A percentile compares a stretch with the other conserved stretches of the same genome.
Conservation (phyloP, 2,888 invertebrate genomes). For the Drosophila picticornis region DNA sequence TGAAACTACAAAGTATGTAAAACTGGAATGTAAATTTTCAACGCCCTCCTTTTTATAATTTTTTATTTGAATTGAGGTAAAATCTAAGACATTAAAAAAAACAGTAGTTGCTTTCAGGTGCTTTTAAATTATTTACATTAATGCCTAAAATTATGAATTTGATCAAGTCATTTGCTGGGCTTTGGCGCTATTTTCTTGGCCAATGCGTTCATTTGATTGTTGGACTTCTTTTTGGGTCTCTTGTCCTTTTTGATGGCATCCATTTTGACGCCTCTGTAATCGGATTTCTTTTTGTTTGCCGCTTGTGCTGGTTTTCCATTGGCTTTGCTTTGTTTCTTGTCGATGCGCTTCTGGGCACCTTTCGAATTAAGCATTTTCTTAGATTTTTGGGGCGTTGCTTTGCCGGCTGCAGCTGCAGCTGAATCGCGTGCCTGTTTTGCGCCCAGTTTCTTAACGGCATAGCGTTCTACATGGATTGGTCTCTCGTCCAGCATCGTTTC, state of each 20-base stretch:
- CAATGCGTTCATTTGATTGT: slow-evolving; percentile 71
- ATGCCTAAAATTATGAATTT: slow-evolving; percentile 11
- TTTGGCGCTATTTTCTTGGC: slow-evolving; percentile 84
- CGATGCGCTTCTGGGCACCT: slow-evolving; percentile 61
- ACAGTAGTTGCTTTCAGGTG: neutral
- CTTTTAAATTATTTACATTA: slow-evolving; percentile 44
- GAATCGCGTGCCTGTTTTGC: slow-evolving; percentile 74
- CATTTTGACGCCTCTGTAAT: slow-evolving; percentile 82
- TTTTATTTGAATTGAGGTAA: slow-evolving; percentile 1
- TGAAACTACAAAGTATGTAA: neutral
- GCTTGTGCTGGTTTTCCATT: slow-evolving; percentile 22
- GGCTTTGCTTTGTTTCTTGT: slow-evolving; percentile 51
- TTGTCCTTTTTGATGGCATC: slow-evolving; percentile 75
- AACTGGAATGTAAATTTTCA: neutral
- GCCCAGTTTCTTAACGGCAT: slow-evolving; percentile 76
- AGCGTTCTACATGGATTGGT: slow-evolving; percentile 83
- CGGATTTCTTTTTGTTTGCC: slow-evolving; percentile 75
- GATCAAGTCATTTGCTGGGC: slow-evolving; percentile 37
- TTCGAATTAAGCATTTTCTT: slow-evolving; percentile 55
- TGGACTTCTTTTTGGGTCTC: slow-evolving; percentile 75
- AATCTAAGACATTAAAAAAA: slow-evolving; percentile 2
- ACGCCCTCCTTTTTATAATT: neutral
- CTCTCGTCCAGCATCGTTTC: slow-evolving; percentile 84
- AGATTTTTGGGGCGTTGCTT: slow-evolving; percentile 42
- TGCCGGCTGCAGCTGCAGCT: slow-evolving; percentile 42